These are phyloP conservation scores for Pygoscelis antarcticus DNA, from an alignment of 2,113 vertebrate species.

Conservation along the genomic window DNA sequence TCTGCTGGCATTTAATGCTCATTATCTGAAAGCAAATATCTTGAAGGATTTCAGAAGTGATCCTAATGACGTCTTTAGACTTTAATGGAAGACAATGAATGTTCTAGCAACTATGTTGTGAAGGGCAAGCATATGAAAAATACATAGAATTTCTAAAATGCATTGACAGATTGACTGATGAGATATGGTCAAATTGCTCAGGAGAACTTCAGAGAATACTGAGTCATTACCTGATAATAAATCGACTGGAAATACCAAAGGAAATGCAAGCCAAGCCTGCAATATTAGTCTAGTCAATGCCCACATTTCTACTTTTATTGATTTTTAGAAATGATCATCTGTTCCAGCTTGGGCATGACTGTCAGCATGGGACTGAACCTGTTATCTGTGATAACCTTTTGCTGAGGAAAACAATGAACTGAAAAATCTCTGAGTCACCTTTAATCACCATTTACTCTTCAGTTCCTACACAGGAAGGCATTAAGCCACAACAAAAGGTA, in stretches of 20 bases:
- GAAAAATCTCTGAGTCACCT: conserved; percentile 16
- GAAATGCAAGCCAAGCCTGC: background rate
- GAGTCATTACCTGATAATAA: conserved; percentile 24
- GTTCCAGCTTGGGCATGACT: background rate
- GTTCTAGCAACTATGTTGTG: background rate
- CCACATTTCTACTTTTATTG: conserved; percentile 28
- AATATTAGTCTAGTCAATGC: background rate
- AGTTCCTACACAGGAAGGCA: background rate
- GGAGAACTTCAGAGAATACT: background rate
- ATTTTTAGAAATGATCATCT: conserved; percentile 39
- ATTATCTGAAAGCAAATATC: conserved; percentile 20
- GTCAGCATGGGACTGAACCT: background rate
- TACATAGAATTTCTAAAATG: background rate
- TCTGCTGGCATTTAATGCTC: conserved; percentile 9
- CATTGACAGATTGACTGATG: conserved; percentile 15
- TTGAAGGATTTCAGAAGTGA: conserved; percentile 3
- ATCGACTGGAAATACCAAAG: background rate
- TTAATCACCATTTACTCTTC: conserved; percentile 19
- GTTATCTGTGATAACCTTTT: conserved; percentile 16
- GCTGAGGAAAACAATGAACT: conserved; percentile 1
- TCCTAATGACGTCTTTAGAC: background rate
- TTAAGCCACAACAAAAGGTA: background rate
- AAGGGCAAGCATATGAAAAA: background rate
- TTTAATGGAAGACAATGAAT: background rate
- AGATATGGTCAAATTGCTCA: background rate